Evolutionary conservation across 2,888 invertebrate genomes (phyloP).

Genomic region (Neoitamus cyanurus): DNA sequence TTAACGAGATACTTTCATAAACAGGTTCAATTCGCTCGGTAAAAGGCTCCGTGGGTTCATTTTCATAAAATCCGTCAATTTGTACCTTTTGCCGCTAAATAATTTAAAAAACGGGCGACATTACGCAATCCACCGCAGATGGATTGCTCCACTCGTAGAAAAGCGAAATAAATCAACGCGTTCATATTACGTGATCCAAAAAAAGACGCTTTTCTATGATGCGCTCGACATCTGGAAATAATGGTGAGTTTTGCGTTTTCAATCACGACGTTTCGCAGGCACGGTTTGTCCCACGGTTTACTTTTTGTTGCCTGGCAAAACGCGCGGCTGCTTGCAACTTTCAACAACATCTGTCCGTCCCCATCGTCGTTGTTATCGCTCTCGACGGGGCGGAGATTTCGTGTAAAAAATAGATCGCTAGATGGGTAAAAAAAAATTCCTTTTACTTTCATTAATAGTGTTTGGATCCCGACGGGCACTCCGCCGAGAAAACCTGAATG

Average conservation of each 20-base stretch:
- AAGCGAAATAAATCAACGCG: background rate
- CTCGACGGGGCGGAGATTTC: background rate
- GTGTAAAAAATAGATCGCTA: background rate
- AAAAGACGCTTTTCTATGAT: slow-evolving; percentile 4
- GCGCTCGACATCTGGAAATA: slow-evolving; percentile 25
- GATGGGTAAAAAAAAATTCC: background rate
- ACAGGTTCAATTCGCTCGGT: background rate
- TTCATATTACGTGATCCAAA: slow-evolving; percentile 9
- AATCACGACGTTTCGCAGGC: background rate
- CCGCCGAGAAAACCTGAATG: background rate
- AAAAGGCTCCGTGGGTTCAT: background rate
- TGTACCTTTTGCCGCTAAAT: background rate
- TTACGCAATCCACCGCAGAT: background rate
- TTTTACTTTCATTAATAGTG: slow-evolving; percentile 15
- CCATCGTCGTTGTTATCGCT: background rate
- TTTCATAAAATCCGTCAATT: background rate
- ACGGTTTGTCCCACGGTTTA: slow-evolving; percentile 24
- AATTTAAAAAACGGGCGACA: background rate
- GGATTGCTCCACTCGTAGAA: background rate
- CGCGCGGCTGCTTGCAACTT: background rate
- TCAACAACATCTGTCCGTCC: background rate
- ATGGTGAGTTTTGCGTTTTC: slow-evolving; percentile 12
- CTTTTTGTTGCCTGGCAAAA: slow-evolving; percentile 5
- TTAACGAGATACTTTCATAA: background rate
- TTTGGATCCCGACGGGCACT: background rate